These are phyloP conservation scores for Amblyornis subalaris DNA, from an alignment of 2,113 vertebrate genomes.

Conservation along the genomic window DNA sequence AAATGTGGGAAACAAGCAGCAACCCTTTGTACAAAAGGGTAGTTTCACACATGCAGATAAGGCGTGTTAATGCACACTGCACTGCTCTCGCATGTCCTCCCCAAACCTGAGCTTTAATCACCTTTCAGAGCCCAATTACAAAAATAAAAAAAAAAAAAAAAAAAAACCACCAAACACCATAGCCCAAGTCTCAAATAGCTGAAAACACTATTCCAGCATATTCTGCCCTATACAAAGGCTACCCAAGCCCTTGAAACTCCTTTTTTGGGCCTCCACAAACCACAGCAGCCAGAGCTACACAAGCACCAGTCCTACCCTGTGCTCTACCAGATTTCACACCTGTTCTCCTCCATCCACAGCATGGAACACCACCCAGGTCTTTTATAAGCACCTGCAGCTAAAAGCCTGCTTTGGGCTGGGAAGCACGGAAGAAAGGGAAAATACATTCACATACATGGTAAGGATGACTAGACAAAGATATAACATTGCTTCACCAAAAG, in stretches of 20 bases:
- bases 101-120: background rate
- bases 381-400: background rate
- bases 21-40: background rate
- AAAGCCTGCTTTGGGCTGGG: background rate
- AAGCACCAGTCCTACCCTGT: background rate
- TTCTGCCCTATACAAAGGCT: background rate
- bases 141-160: background rate
- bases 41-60: background rate
- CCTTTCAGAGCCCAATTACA: background rate
- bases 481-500: background rate
- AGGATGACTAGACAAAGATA: background rate
- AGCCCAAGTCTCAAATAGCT: background rate
- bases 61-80: background rate
- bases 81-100: background rate
- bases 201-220: background rate
- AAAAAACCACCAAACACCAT: background rate
- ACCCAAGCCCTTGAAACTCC: background rate
- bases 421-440: background rate
- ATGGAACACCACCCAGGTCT: accelerated
- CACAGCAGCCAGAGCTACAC: accelerated
- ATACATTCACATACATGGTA: accelerated
- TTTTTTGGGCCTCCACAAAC: background rate
- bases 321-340: background rate
- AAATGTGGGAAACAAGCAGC: slow-evolving; percentile 1
- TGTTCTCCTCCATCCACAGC: background rate